phyloP scores from a whole-genome alignment of 2,888 invertebrate species.

The Cerastis leucographa region DNA sequence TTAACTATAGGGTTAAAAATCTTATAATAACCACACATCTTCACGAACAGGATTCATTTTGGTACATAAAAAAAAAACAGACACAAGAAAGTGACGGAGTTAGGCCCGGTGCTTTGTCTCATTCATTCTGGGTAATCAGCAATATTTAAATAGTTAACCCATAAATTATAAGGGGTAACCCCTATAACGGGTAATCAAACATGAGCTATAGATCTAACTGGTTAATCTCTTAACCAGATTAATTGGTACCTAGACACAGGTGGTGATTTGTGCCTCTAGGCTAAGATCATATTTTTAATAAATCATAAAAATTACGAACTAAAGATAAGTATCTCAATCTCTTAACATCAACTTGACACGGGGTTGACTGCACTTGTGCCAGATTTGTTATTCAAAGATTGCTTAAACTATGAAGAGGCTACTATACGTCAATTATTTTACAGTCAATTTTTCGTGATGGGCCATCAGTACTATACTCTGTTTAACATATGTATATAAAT shows the following conservation, averaged over 20 bases:
- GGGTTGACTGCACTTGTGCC: neutral
- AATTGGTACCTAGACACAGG: neutral
- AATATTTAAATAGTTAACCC: neutral
- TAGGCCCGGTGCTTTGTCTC: neutral
- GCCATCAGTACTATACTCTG: neutral
- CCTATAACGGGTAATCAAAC: neutral
- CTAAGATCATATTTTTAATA: neutral
- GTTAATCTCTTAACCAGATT: neutral
- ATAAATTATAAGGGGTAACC: neutral
- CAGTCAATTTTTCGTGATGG: neutral
- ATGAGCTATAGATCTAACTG: neutral
- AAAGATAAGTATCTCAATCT: neutral
- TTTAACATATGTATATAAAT: too few species aligned
- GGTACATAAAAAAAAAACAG: neutral
- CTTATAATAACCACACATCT: neutral
- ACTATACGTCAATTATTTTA: neutral
- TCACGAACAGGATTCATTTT: neutral
- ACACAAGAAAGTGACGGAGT: neutral
- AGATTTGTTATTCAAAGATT: constrained; percentile 9
- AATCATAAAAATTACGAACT: neutral
- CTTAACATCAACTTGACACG: neutral
- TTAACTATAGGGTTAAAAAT: neutral
- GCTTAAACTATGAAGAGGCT: neutral
- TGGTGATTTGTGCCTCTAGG: neutral
- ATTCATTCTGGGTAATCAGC: neutral